A percentile compares a stretch with the other conserved stretches of the same genome.
Conservation (phyloP, 2,113 vertebrate genomes). For the Stercorarius parasiticus region DNA sequence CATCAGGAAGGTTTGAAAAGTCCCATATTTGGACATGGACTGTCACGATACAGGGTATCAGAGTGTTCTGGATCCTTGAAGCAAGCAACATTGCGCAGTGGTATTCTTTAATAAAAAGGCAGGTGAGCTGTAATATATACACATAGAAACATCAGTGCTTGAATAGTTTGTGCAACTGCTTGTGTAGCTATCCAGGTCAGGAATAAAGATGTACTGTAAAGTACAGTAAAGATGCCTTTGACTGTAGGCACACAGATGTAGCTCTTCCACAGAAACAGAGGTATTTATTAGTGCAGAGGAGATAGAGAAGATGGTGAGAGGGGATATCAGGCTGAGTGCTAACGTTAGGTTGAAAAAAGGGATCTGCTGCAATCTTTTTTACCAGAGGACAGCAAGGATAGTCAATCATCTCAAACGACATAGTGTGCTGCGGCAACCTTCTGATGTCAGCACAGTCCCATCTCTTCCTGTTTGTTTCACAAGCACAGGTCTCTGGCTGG, state of each 20-base stretch:
- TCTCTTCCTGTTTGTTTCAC: neutral
- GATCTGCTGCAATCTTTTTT: neutral
- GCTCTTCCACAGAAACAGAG: neutral
- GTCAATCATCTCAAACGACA: neutral
- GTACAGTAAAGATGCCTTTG: neutral
- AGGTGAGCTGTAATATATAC: neutral
- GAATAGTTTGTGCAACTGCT: neutral
- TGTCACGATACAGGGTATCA: neutral
- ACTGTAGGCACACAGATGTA: neutral
- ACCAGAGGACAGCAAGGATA: neutral
- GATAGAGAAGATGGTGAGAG: neutral
- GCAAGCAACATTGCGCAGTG: neutral
- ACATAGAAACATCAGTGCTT: neutral
- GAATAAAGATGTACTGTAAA: neutral
- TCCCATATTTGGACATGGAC: neutral
- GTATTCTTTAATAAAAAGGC: neutral
- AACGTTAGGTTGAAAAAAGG: neutral
- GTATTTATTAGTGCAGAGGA: neutral
- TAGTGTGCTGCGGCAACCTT: neutral
- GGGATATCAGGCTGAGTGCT: neutral
- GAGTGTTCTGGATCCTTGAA: neutral
- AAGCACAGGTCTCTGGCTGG: neutral
- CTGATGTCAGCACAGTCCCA: neutral
- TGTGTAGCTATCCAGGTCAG: neutral
- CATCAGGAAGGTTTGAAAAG: neutral